Conservation (phyloP, 2,888 invertebrate genomes). For the Spilosoma lubricipeda region DNA sequence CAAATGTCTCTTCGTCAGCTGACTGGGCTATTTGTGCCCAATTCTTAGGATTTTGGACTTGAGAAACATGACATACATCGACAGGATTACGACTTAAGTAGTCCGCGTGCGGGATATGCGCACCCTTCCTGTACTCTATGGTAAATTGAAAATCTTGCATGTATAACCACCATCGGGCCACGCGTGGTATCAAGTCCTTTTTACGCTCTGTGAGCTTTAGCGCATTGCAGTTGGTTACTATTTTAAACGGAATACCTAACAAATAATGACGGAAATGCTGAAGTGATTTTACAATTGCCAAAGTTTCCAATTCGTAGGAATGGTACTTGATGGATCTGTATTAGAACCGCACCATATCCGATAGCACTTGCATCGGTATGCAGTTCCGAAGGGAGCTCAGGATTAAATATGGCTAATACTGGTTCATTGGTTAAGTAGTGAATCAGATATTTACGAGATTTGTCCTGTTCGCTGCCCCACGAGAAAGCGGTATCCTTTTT, state of each 20-base stretch:
- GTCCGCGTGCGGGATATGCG: slow-evolving; percentile 39
- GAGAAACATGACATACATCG: not conserved
- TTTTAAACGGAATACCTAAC: no score
- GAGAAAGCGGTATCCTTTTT: slow-evolving; percentile 14
- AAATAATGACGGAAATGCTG: no score
- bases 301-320: not conserved
- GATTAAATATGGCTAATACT: slow-evolving; percentile 32
- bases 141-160: slow-evolving; percentile 20
- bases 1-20: slow-evolving; percentile 28
- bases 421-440: slow-evolving; percentile 26
- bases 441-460: slow-evolving; percentile 2
- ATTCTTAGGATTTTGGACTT: slow-evolving; percentile 18
- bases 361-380: slow-evolving; percentile 23
- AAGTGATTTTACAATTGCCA: not conserved
- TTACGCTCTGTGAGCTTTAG: not conserved
- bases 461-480: slow-evolving; percentile 19
- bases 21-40: no score
- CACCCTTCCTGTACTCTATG: slow-evolving; percentile 34
- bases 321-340: slow-evolving; percentile 21
- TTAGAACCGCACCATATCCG: slow-evolving; percentile 28
- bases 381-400: not conserved
- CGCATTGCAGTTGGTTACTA: not conserved
- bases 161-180: not conserved
- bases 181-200: not conserved
- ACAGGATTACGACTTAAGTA: slow-evolving; percentile 33